Percentiles rank a stretch among this genome's conserved stretches.
phyloP scores from a whole-genome alignment of 2,113 vertebrate species.

The Microtus richardsoni region DNA sequence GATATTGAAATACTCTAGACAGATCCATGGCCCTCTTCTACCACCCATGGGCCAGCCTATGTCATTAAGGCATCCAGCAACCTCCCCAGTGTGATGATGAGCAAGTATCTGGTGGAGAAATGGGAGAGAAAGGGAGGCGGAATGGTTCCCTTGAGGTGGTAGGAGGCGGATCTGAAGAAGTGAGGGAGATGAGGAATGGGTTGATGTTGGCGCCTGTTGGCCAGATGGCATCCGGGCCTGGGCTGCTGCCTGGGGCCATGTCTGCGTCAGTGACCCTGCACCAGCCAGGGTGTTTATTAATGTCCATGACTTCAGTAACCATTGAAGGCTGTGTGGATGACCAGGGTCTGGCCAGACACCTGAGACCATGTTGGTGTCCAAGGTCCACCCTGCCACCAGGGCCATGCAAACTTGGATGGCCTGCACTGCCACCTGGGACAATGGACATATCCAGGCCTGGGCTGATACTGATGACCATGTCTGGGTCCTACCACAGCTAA shows the following conservation, averaged over 20 bases:
- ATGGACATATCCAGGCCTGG: neutral
- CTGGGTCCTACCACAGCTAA: neutral
- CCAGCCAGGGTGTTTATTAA: neutral
- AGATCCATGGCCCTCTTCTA: neutral
- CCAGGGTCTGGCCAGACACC: neutral
- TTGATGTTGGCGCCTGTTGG: neutral
- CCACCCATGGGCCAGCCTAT: neutral
- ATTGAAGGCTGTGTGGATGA: neutral
- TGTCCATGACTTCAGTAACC: neutral
- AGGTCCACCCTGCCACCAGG: neutral
- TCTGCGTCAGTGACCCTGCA: neutral
- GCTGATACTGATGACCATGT: neutral
- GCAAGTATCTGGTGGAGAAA: neutral
- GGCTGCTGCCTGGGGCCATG: neutral
- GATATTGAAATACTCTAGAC: neutral
- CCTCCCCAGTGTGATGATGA: neutral
- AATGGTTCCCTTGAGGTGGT: neutral
- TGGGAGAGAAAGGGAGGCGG: neutral
- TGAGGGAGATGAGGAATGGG: neutral
- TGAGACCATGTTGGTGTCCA: neutral
- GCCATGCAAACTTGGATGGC: neutral
- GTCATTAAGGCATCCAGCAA: neutral
- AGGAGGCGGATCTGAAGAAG: neutral
- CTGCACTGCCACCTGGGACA: neutral
- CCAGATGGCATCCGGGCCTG: neutral